Evolutionary conservation across 2,888 invertebrate species (phyloP).

Genomic region (Polydrusus cervinus): DNA sequence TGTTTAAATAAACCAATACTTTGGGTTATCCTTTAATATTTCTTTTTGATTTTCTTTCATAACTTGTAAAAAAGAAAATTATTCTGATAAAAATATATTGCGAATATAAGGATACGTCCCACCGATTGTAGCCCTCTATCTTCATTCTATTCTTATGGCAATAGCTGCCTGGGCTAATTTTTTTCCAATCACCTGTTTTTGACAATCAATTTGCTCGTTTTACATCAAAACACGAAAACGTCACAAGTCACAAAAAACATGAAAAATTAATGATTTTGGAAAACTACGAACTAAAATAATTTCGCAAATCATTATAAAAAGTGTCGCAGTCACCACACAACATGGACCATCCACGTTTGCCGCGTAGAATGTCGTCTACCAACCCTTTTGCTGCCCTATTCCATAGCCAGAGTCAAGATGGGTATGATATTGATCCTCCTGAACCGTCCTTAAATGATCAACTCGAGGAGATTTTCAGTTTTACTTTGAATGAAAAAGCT

Average conservation of each 20-base stretch:
- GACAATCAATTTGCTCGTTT: background rate
- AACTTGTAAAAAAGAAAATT: too few relatives aligned
- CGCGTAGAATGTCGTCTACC: constrained; percentile 48
- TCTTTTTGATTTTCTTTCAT: too few relatives aligned
- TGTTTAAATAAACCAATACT: too few relatives aligned
- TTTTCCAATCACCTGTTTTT: constrained; percentile 14
- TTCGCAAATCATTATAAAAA: constrained; percentile 5
- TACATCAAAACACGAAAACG: constrained; percentile 25
- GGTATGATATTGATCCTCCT: constrained; percentile 41
- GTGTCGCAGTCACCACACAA: background rate
- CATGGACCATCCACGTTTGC: constrained; percentile 44
- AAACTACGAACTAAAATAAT: background rate
- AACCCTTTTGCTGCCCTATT: constrained; percentile 55
- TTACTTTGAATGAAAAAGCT: constrained; percentile 76
- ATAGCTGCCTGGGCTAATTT: too few relatives aligned
- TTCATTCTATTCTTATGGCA: too few relatives aligned
- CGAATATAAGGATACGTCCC: too few relatives aligned
- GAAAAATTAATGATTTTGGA: constrained; percentile 26
- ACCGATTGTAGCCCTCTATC: too few relatives aligned
- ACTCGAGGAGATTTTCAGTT: constrained; percentile 80
- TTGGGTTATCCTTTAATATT: too few relatives aligned
- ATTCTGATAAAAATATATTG: too few relatives aligned
- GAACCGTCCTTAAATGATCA: constrained; percentile 63
- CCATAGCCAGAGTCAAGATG: constrained; percentile 42
- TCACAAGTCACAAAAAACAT: constrained; percentile 39